Evolutionary conservation across 2,797 vertebrate species (phyloP).

Genomic region (Gastrophryne carolinensis): DNA sequence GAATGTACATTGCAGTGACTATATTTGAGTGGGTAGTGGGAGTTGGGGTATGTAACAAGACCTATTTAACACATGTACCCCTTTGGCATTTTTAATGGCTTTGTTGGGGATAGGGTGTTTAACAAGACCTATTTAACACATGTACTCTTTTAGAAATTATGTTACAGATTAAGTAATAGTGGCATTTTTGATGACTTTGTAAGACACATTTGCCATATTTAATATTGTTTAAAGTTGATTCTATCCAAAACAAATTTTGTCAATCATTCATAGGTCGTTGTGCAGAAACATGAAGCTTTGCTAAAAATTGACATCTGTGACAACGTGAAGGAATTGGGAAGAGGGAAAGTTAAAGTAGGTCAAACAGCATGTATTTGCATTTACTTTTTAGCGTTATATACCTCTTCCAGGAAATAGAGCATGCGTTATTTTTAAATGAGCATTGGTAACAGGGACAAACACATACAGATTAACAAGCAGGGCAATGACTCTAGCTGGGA

Average conservation of each 20-base stretch:
- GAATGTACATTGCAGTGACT: too few species aligned
- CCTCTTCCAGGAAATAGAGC: neutral
- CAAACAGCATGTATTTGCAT: constrained; percentile 6
- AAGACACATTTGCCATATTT: neutral
- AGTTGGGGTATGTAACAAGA: too few species aligned
- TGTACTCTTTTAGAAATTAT: too few species aligned
- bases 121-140: too few species aligned
- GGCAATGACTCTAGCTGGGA: neutral
- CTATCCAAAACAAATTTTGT: neutral
- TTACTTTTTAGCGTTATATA: constrained; percentile 3
- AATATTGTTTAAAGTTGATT: neutral
- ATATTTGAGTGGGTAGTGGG: too few species aligned
- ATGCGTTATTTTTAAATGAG: neutral
- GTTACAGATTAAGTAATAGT: too few species aligned
- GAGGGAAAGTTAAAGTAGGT: neutral
- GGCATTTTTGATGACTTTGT: too few species aligned
- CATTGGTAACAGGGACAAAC: neutral
- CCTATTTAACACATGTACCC: too few species aligned
- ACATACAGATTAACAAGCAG: neutral
- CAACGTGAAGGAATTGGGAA: neutral
- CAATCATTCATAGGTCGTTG: neutral
- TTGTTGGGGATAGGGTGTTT: too few species aligned
- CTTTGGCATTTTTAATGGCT: too few species aligned
- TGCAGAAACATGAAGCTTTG: constrained; percentile 1
- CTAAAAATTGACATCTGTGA: neutral